Conservation (phyloP, 2,113 vertebrate genomes). For the Heterochromis multidens region DNA sequence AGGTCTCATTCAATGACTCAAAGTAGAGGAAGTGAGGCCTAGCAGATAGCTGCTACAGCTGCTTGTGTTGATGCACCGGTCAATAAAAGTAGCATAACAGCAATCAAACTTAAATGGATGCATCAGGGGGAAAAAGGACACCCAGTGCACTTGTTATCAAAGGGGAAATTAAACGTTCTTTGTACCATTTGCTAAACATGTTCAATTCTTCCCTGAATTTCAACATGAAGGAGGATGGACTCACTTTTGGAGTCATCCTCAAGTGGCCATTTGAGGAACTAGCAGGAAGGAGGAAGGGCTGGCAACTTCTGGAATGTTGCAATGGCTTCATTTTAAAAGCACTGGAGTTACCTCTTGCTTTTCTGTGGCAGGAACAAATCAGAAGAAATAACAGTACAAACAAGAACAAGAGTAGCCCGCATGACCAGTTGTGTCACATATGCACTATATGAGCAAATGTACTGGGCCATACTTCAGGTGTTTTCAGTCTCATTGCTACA, state of each 20-base stretch:
- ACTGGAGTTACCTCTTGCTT: neutral
- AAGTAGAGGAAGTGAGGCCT: neutral
- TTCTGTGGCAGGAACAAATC: too few species aligned
- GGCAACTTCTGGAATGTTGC: neutral
- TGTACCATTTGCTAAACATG: neutral
- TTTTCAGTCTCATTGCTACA: neutral
- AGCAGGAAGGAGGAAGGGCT: neutral
- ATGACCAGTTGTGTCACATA: too few species aligned
- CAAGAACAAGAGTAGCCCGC: too few species aligned
- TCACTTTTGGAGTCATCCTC: neutral
- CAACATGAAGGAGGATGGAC: fast-evolving
- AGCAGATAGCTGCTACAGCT: neutral
- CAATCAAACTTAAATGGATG: neutral
- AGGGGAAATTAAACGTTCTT: too few species aligned
- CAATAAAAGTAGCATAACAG: neutral
- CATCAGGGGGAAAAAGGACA: fast-evolving
- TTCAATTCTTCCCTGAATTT: neutral
- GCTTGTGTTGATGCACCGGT: neutral
- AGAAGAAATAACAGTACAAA: too few species aligned
- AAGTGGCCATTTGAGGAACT: neutral
- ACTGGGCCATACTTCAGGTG: neutral
- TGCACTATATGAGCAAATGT: too few species aligned
- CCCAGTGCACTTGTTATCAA: neutral
- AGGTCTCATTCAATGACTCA: neutral
- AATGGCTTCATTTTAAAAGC: too few species aligned